Evolutionary conservation across 1,140 invertebrate genomes (phyloP).

Genomic region (Lucilia cuprina): DNA sequence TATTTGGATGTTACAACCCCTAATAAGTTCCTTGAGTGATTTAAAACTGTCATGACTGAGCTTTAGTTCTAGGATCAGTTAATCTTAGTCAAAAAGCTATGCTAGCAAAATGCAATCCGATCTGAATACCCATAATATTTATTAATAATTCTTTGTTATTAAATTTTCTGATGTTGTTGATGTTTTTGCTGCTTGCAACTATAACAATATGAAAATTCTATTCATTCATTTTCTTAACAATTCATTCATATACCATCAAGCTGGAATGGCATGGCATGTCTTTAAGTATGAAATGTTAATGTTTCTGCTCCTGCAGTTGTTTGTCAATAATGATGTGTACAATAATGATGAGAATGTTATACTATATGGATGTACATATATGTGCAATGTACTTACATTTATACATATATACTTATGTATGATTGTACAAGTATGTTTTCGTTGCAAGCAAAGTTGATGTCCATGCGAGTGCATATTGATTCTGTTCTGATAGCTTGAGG

Average conservation of each 20-base stretch:
- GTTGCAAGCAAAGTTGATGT: not conserved
- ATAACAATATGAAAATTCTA: not conserved
- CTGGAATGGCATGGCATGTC: not conserved
- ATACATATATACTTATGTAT: too few species aligned
- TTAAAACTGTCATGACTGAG: too few species aligned
- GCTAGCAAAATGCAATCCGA: too few species aligned
- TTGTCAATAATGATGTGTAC: slow-evolving; percentile 7
- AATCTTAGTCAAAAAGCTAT: too few species aligned
- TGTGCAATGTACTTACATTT: too few species aligned
- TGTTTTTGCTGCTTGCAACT: not conserved
- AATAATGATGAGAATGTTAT: not conserved
- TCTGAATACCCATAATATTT: too few species aligned
- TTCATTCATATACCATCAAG: not conserved
- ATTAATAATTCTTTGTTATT: too few species aligned
- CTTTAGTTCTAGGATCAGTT: too few species aligned
- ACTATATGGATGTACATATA: too few species aligned
- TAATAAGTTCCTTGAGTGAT: too few species aligned
- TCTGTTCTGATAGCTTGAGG: not conserved
- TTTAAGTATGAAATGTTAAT: not conserved
- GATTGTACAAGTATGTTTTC: too few species aligned
- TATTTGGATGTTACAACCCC: too few species aligned
- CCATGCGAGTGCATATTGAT: not conserved
- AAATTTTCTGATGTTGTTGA: not conserved
- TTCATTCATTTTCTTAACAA: not conserved
- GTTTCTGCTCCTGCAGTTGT: slow-evolving; percentile 7